Percentiles rank a stretch among this genome's conserved stretches.
Evolutionary conservation across 2,797 vertebrate genomes (phyloP).

Genomic region (Rhinogobio ventralis): DNA sequence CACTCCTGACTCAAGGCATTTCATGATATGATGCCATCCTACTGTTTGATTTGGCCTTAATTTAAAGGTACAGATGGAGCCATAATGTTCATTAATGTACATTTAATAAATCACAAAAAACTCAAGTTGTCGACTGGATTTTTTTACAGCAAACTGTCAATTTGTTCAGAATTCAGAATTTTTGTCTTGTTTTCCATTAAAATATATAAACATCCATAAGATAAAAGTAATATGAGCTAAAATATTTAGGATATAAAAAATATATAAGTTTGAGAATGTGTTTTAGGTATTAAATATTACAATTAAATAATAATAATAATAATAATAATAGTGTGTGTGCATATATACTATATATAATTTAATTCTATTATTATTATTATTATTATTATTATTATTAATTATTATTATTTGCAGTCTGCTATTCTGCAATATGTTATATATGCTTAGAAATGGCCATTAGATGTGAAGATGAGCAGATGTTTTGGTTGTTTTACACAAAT

Average conservation of each 20-base stretch:
- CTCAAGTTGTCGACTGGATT: too few species aligned
- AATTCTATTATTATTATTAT: background rate
- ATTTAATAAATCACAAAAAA: background rate
- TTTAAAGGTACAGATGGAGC: background rate
- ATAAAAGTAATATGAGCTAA: background rate
- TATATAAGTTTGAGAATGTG: background rate
- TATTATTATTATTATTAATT: background rate
- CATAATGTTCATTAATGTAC: background rate
- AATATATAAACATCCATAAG: background rate
- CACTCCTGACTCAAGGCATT: background rate
- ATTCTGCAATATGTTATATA: background rate
- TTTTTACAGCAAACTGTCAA: background rate
- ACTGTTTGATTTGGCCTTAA: background rate
- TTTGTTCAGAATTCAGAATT: background rate
- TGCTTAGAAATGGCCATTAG: background rate
- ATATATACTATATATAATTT: background rate
- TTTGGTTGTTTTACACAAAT: background rate
- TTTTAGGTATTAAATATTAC: background rate
- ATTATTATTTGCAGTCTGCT: background rate
- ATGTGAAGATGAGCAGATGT: slow-evolving; percentile 3
- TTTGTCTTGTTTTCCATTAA: background rate
- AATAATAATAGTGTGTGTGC: background rate
- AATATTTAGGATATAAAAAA: background rate
- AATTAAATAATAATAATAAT: background rate
- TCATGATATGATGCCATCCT: background rate